Percentiles rank a stretch among this genome's conserved stretches.
Evolutionary conservation across 2,797 vertebrate genomes (phyloP).

Genomic region (Apogon talboti): DNA sequence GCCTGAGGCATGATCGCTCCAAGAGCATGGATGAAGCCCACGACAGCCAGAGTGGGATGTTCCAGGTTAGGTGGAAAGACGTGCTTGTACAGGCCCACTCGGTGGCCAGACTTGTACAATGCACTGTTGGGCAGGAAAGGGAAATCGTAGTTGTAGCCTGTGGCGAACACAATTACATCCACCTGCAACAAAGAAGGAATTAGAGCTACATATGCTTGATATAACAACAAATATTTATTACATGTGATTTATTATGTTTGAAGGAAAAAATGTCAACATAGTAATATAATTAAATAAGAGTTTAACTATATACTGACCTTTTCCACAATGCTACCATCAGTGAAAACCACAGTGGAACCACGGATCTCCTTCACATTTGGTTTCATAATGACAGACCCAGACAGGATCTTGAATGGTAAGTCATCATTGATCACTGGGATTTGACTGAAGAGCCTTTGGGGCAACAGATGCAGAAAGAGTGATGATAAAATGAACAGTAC

Average conservation of each 20-base stretch:
- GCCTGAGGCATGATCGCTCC: constrained; percentile 83
- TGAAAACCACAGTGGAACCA: constrained; percentile 79
- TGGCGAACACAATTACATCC: constrained; percentile 81
- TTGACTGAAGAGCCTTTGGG: constrained; percentile 77
- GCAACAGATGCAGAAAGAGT: background rate
- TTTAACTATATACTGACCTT: constrained; percentile 51
- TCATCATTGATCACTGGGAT: constrained; percentile 83
- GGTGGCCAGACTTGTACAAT: constrained; percentile 71
- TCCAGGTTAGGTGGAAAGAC: constrained; percentile 79
- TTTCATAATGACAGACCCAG: constrained; percentile 78
- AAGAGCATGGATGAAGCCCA: constrained; percentile 82
- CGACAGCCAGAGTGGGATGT: constrained; percentile 78
- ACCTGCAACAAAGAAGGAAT: constrained; percentile 52
- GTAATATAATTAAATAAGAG: background rate
- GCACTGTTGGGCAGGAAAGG: constrained; percentile 70
- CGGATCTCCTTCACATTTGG: constrained; percentile 79
- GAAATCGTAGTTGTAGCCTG: constrained; percentile 83
- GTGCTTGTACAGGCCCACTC: constrained; percentile 81
- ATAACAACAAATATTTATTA: background rate
- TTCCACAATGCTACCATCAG: constrained; percentile 78
- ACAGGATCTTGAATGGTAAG: constrained; percentile 80
- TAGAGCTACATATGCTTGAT: background rate
- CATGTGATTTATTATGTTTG: background rate
- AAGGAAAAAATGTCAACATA: no score
- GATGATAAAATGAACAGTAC: background rate